Conservation (phyloP, 2,888 invertebrate genomes). For the Cosmia pyralina region DNA sequence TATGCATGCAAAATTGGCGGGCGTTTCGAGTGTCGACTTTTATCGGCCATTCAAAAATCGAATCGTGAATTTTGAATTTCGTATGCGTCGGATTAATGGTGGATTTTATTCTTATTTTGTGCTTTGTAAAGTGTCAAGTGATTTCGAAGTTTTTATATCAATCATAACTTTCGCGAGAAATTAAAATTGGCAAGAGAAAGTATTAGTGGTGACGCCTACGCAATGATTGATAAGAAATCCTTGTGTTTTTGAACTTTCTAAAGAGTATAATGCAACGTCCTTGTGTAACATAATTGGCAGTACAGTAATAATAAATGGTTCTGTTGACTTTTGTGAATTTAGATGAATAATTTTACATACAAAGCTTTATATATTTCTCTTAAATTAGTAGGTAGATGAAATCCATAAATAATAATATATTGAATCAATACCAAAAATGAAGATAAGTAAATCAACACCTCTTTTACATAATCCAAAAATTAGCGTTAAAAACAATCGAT, state of each 20-base stretch:
- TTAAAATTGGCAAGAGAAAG: conserved; percentile 55
- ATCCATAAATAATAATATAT: neutral
- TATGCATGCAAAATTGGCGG: conserved; percentile 85
- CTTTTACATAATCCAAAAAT: neutral
- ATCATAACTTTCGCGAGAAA: conserved; percentile 59
- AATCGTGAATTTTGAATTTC: conserved; percentile 69
- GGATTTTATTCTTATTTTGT: conserved; percentile 74
- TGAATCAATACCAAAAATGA: neutral
- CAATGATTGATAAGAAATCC: conserved; percentile 35
- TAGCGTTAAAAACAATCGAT: conserved; percentile 31
- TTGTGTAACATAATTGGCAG: conserved; percentile 14
- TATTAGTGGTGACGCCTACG: conserved; percentile 34
- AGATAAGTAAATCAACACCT: neutral
- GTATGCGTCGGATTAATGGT: conserved; percentile 80
- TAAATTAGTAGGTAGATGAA: neutral
- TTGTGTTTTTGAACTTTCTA: conserved; percentile 48
- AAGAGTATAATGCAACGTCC: conserved; percentile 30
- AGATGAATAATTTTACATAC: neutral
- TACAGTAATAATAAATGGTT: conserved; percentile 15
- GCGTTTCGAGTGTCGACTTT: conserved; percentile 85
- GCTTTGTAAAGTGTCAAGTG: conserved; percentile 72
- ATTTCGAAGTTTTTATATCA: conserved; percentile 63
- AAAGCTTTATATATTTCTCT: neutral
- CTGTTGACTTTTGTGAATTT: neutral
- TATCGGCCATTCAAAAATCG: conserved; percentile 85